Base-by-base conservation (phyloP, 2,888 invertebrate genomes). In the Patella pellucida region DNA sequence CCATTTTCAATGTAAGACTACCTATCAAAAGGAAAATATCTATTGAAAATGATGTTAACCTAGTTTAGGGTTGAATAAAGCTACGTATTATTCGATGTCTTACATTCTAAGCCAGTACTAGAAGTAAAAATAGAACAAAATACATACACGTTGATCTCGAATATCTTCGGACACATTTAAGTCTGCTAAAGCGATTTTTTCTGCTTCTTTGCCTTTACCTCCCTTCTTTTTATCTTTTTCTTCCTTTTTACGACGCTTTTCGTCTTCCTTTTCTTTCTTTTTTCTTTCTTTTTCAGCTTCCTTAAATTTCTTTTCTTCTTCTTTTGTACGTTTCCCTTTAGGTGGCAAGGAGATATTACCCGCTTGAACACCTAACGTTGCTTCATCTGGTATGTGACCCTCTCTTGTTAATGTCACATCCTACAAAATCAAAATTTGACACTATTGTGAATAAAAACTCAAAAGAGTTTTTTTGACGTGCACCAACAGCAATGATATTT, bases 171-270 rank as follows among this genome's bases (percentile, higher is more conserved):
- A 77, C 27, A 75, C 76, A 54, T 78, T 74, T 68, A 78, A 72
- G 12, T 76, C 76, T 69, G 73, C 72, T 56, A 75, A 31, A 15
- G 71, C 51, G 5, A 76, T 76, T 31, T 75, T 76, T 68, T 75
- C 74, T 23, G 68, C 71, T n/a, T 76, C 81, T 77, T 84, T 85
- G 71, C 93, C 93, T 50, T 73, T 81, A 68, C 80, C 80, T 67
- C 80, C 81, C 51, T 80, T 78, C 73, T 73, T 77, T 68, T 81
- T 80, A 62, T 82, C 78, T 62, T 78, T 77, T 71, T 83, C 82
- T 54, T 78, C 77, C 69, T 85, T 79, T 73, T 85, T 85, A 68
- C 78, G 78, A 54, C 82, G 80, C 69, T 83, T 82, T 71, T 82
- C 82, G 71, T 87, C 85, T 74, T 84, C 82, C 72, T 82, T 79